Percentiles rank a stretch among this genome's conserved stretches.
Evolutionary conservation across 2,113 vertebrate genomes (phyloP).

Genomic region (Hylia prasina): DNA sequence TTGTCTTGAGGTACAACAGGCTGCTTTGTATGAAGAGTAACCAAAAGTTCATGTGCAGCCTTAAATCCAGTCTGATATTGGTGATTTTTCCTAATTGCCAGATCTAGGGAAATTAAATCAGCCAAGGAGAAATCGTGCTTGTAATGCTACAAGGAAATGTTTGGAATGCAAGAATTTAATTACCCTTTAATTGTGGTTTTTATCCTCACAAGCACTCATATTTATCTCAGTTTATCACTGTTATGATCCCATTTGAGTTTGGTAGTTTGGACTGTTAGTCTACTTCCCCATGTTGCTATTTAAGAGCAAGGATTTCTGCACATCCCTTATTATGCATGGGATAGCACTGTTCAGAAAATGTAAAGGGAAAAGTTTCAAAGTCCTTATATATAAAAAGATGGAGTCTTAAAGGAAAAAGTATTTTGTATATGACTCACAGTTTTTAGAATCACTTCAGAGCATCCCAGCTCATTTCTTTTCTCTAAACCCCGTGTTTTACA

Average conservation of each 20-base stretch:
- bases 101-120: background rate
- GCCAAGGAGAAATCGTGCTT: background rate
- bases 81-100: background rate
- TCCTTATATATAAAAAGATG: background rate
- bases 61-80: background rate
- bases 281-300: background rate
- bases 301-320: background rate
- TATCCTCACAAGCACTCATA: background rate
- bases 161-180: background rate
- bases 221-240: background rate
- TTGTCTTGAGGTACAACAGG: background rate
- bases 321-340: background rate
- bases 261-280: background rate
- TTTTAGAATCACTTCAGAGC: background rate
- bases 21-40: background rate
- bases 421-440: background rate
- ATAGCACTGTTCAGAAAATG: background rate
- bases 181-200: background rate
- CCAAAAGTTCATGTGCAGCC: background rate
- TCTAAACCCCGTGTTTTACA: background rate
- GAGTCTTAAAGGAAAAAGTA: background rate
- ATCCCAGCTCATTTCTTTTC: background rate
- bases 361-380: background rate
- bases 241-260: background rate
- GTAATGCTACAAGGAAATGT: background rate